phyloP scores from a whole-genome alignment of 2,113 vertebrate species.

The Eulemur macaco region DNA sequence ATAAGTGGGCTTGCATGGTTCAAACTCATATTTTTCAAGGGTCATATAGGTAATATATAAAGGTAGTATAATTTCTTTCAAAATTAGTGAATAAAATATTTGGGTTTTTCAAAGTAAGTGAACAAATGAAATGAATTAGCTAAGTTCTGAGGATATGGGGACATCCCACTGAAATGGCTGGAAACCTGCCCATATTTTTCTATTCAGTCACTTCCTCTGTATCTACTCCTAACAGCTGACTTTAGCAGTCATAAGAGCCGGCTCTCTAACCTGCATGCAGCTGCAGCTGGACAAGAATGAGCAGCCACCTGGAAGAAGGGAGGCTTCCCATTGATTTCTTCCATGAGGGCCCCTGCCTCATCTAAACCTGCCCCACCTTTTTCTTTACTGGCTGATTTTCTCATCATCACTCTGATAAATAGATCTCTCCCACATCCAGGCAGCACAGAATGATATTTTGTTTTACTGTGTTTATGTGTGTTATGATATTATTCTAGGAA shows the following conservation, averaged over 20 bases:
- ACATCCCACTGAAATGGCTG: no score
- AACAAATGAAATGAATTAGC: background rate
- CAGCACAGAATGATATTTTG: background rate
- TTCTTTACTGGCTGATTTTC: background rate
- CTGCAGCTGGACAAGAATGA: background rate
- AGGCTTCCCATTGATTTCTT: background rate
- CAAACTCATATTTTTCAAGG: background rate
- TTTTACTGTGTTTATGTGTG: background rate
- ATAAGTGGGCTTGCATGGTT: background rate
- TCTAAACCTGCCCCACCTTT: fast-evolving
- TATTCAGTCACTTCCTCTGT: background rate
- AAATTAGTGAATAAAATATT: background rate
- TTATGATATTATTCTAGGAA: background rate
- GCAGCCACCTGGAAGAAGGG: background rate
- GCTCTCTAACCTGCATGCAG: background rate
- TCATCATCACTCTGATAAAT: background rate
- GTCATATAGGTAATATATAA: background rate
- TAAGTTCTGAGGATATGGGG: background rate
- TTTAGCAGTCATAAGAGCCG: background rate
- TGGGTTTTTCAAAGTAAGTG: background rate
- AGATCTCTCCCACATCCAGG: background rate
- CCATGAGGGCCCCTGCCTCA: background rate
- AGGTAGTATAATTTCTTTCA: background rate
- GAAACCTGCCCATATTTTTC: background rate
- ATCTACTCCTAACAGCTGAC: background rate